A percentile compares a stretch with the other conserved stretches of the same genome.
These are phyloP conservation scores for Lathronympha strigana DNA, from an alignment of 2,888 invertebrate genomes.

Conservation along the genomic window DNA sequence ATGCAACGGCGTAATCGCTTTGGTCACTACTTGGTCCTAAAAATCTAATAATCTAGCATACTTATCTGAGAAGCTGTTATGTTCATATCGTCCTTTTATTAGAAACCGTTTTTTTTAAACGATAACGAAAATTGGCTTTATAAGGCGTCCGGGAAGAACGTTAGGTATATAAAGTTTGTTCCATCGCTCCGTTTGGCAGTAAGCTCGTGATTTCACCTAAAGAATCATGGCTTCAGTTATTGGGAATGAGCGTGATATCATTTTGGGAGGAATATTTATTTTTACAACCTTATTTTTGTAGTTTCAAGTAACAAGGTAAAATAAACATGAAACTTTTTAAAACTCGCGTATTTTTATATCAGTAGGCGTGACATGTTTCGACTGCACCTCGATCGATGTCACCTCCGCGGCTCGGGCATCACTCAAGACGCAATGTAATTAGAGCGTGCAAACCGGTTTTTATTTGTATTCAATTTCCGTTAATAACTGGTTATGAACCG, in stretches of 20 bases:
- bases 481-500: too few relatives aligned
- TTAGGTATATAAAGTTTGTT: conserved; percentile 59
- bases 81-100: neutral
- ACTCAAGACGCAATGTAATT: too few relatives aligned
- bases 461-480: neutral
- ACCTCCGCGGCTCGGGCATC: too few relatives aligned
- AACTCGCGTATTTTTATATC: too few relatives aligned
- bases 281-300: too few relatives aligned
- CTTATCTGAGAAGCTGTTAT: neutral
- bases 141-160: neutral
- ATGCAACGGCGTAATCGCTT: too few relatives aligned
- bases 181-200: conserved; percentile 47
- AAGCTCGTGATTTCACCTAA: conserved; percentile 32
- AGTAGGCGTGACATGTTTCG: too few relatives aligned
- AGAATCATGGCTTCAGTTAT: conserved; percentile 30
- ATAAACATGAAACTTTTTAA: too few relatives aligned
- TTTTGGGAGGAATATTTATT: neutral
- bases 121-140: neutral
- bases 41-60: neutral
- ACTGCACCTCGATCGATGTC: too few relatives aligned
- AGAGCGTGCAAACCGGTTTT: too few relatives aligned
- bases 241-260: conserved; percentile 14
- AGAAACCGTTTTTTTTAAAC: neutral
- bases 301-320: too few relatives aligned
- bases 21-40: too few relatives aligned